Conservation (phyloP, 2,797 vertebrate genomes). For the Prunella strophiata region DNA sequence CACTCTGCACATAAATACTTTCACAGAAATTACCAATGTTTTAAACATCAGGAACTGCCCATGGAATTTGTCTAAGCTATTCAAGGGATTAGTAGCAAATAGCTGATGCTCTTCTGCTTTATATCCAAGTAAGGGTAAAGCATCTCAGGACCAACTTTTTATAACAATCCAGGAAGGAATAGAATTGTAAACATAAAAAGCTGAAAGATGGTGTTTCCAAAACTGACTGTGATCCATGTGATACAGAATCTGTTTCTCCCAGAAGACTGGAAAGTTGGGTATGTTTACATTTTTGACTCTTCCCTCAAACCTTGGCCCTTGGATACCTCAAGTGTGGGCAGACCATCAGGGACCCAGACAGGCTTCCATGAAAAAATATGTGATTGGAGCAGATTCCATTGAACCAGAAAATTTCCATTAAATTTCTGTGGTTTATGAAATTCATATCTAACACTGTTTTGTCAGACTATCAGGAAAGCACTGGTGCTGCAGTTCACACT, state of each 20-base stretch:
- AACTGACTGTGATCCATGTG: neutral
- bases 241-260: neutral
- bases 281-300: neutral
- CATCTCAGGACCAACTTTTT: conserved; percentile 7
- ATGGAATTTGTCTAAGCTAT: neutral
- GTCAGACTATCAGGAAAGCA: neutral
- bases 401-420: neutral
- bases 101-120: neutral
- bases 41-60: neutral
- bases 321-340: neutral
- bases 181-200: neutral
- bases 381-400: neutral
- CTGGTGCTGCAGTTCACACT: neutral
- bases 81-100: conserved; percentile 21
- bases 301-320: neutral
- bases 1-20: neutral
- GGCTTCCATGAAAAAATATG: neutral
- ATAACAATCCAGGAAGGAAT: neutral
- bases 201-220: neutral
- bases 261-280: neutral
- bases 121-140: conserved; percentile 40
- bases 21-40: neutral
- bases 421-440: neutral
- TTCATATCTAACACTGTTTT: neutral
- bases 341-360: neutral